Evolutionary conservation across 2,888 invertebrate genomes (phyloP), one percentile per base, ranked within the genome.

Genomic region (Eilema depressum): DNA sequence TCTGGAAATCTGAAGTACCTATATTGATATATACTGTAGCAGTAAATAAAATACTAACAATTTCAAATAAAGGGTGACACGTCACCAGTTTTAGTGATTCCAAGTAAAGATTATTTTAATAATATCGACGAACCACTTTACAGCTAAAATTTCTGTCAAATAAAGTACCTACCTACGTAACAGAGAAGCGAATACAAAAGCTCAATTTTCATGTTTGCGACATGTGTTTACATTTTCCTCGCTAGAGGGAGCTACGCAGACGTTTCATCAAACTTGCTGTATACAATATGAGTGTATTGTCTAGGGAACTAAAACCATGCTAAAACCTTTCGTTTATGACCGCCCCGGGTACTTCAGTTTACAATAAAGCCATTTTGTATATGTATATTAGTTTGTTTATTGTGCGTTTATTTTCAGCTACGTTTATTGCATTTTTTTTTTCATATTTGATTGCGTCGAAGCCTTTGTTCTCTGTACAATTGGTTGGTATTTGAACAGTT

Each of bases 181-280:
- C 33, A 47, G 33, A 61, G 72, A 33, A 63, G 60, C 66, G 69
- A 67, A 69, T 73, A 87, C 85, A 87, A 87, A 86, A 84, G 84
- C 81, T 79, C 79, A 84, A 87, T 80, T 20, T n/a, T 80, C 83
- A 86, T 88, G 87, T 88, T 86, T 84, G 83, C 83, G 85, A 83
- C 84, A 85, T 82, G 81, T 86, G 85, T 88, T 84, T 84, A 81
- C 79, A 78, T 84, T 86, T 81, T 78, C 80, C 69, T 70, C 63
- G 33, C 63, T 20, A 67, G 67, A 33, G 68, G 66, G 65, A 30
- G 65, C 28, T 2, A 26, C 70, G 78, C 81, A 86, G 86, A 86
- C 88, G 80, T 87, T 88, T 86, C 86, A 89, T 89, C 85, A 85
- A 83, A 71, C 79, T 85, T 89, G 91, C 91, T 89, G 88, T 89